Evolutionary conservation across 2,113 vertebrate genomes (phyloP).

Genomic region (Bubo scandiacus): DNA sequence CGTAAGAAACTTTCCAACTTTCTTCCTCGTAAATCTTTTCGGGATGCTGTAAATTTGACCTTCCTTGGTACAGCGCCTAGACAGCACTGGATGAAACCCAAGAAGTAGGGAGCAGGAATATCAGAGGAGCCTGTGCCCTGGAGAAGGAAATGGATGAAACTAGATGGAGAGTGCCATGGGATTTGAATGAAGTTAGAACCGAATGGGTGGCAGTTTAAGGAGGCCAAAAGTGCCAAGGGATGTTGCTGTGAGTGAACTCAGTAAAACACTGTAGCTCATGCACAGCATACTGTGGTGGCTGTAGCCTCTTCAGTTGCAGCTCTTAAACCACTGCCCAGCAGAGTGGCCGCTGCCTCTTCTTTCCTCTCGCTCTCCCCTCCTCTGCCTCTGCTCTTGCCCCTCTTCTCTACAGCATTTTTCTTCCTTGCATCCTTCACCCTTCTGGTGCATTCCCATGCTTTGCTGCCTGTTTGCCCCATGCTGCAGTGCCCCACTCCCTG

Average conservation of each 20-base stretch:
- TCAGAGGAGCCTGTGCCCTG: neutral
- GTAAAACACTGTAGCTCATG: neutral
- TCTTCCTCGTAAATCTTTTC: neutral
- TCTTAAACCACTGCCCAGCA: neutral
- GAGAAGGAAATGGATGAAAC: neutral
- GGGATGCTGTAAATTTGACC: neutral
- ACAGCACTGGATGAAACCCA: neutral
- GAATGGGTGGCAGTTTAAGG: neutral
- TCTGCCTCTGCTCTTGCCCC: rapidly evolving
- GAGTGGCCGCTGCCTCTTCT: rapidly evolving
- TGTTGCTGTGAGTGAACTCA: neutral
- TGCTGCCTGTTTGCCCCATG: rapidly evolving
- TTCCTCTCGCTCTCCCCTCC: neutral
- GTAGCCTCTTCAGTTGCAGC: neutral
- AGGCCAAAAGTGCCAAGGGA: neutral
- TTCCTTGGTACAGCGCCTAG: neutral
- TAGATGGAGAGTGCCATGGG: neutral
- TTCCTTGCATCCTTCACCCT: neutral
- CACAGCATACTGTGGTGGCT: neutral
- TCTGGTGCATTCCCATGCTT: neutral
- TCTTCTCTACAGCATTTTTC: neutral
- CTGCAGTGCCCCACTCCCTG: rapidly evolving
- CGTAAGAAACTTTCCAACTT: neutral
- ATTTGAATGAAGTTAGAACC: neutral
- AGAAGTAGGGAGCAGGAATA: neutral